phyloP scores from a whole-genome alignment of 1,140 invertebrate species.

The Neuroterus valhalla region DNA sequence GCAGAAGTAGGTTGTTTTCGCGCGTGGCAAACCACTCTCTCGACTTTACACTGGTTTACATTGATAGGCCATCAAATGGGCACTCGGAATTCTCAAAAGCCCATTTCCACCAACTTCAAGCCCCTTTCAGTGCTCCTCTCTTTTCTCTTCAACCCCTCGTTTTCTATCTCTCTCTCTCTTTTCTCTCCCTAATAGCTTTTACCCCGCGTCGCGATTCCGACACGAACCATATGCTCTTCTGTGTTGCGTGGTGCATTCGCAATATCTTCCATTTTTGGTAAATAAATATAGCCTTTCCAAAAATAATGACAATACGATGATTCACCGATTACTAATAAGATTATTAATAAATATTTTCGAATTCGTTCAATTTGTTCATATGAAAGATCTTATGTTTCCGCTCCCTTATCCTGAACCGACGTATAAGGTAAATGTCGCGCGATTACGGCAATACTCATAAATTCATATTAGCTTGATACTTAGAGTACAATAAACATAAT shows the following conservation, averaged over 20 bases:
- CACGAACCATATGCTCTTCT: constrained; percentile 10
- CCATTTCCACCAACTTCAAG: constrained; percentile 56
- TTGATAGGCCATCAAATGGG: constrained; percentile 68
- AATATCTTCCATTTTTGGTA: background rate
- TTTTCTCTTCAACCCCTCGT: constrained; percentile 11
- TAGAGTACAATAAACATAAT: no score
- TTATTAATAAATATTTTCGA: no score
- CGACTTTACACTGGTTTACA: constrained; percentile 69
- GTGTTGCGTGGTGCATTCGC: background rate
- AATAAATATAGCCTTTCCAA: no score
- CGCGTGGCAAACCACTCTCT: constrained; percentile 41
- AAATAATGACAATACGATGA: no score
- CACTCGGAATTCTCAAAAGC: constrained; percentile 62
- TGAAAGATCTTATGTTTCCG: no score
- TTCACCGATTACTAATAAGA: no score
- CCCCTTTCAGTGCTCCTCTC: constrained; percentile 38
- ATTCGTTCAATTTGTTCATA: no score
- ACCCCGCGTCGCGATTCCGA: constrained; percentile 10
- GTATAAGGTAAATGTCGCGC: no score
- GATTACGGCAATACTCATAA: no score
- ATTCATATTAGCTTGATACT: no score
- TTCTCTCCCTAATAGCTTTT: constrained; percentile 33
- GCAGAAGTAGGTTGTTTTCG: background rate
- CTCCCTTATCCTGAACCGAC: no score
- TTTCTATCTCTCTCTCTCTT: constrained; percentile 40